These are phyloP conservation scores for Arrhamphus sclerolepis DNA, from an alignment of 2,797 vertebrate species.

Conservation along the genomic window DNA sequence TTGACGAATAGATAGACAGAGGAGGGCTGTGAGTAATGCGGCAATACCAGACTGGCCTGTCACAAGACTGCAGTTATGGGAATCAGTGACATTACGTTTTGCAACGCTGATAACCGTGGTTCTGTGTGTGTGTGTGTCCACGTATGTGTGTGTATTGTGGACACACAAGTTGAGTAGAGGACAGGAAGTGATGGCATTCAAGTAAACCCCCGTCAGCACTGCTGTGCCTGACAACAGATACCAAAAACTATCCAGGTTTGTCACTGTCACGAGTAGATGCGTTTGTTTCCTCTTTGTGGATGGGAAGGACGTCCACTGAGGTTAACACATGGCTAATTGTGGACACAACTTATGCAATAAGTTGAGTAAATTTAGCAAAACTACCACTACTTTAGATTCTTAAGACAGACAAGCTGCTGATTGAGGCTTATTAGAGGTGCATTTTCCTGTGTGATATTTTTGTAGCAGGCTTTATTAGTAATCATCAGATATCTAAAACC, in stretches of 20 bases:
- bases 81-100: constrained; percentile 54
- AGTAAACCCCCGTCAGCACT: neutral
- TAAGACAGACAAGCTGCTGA: neutral
- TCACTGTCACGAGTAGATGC: neutral
- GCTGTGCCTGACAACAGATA: neutral
- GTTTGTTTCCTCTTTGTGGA: neutral
- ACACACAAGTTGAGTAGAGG: constrained; percentile 25
- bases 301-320: neutral
- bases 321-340: neutral
- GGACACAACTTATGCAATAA: neutral
- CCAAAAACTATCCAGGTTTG: too few species aligned
- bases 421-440: neutral
- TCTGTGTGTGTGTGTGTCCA: constrained; percentile 25
- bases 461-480: constrained; percentile 3
- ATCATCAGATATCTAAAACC: constrained; percentile 11
- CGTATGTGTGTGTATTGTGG: constrained; percentile 21
- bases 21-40: constrained; percentile 54
- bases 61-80: constrained; percentile 71
- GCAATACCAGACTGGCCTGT: constrained; percentile 59
- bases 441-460: neutral
- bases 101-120: constrained; percentile 14
- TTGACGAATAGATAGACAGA: constrained; percentile 14
- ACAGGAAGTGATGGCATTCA: constrained; percentile 50
- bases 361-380: neutral
- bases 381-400: neutral